These are phyloP conservation scores for Galerucella pusilla DNA, from an alignment of 2,888 invertebrate species.

Conservation along the genomic window DNA sequence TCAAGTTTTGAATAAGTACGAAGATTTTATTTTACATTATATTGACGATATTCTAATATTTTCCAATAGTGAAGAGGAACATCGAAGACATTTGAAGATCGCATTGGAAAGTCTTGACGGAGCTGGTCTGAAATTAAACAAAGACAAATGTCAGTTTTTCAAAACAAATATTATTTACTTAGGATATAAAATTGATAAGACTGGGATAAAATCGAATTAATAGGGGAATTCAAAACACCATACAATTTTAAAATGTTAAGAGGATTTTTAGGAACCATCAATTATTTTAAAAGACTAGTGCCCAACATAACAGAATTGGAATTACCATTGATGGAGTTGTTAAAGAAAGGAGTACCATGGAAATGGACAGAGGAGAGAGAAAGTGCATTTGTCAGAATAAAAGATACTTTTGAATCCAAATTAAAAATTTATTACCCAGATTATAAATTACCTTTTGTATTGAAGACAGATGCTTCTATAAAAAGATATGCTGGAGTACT, in stretches of 20 bases:
- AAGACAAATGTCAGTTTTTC: slow-evolving; percentile 53
- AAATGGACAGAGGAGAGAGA: slow-evolving; percentile 17
- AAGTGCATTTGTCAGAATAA: slow-evolving; percentile 6
- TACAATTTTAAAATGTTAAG: slow-evolving; percentile 49
- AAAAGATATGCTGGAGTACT: slow-evolving; percentile 18
- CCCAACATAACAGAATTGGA: neutral
- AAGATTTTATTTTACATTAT: slow-evolving; percentile 31
- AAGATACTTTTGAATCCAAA: slow-evolving; percentile 15
- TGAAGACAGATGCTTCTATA: slow-evolving; percentile 18
- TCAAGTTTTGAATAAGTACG: slow-evolving; percentile 29
- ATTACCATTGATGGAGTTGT: slow-evolving; percentile 6
- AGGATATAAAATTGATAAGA: slow-evolving; percentile 46
- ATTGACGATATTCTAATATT: slow-evolving; percentile 39
- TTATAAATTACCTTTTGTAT: slow-evolving; percentile 12
- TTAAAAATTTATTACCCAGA: slow-evolving; percentile 17
- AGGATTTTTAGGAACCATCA: slow-evolving; percentile 52
- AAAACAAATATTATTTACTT: slow-evolving; percentile 50
- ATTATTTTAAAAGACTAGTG: slow-evolving; percentile 25
- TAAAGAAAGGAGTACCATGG: slow-evolving; percentile 9
- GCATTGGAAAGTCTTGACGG: slow-evolving; percentile 46
- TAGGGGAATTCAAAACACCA: slow-evolving; percentile 49
- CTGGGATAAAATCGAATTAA: slow-evolving; percentile 48
- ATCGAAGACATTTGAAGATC: slow-evolving; percentile 22
- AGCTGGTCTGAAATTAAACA: slow-evolving; percentile 54
- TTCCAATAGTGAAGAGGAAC: slow-evolving; percentile 23